These are phyloP conservation scores for Gorsachius goisagi DNA, from an alignment of 2,113 vertebrate species.

Conservation along the genomic window DNA sequence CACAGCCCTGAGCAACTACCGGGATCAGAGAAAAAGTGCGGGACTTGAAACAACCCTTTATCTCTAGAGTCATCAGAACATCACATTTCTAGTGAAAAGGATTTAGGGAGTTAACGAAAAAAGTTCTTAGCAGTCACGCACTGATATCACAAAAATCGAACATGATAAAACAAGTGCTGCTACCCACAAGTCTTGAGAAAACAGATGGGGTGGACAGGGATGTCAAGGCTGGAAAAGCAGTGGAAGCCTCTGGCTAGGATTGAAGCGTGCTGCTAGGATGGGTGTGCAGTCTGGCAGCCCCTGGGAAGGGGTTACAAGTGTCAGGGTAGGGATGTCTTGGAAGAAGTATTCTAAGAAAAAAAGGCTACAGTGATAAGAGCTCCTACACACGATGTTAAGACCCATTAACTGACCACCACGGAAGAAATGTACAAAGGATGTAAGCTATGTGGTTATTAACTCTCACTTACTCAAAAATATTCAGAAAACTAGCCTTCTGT, in stretches of 20 bases:
- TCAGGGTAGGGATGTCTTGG: background rate
- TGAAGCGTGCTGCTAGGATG: background rate
- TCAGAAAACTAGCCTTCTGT: background rate
- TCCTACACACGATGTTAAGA: background rate
- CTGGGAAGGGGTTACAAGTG: background rate
- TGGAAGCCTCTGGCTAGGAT: background rate
- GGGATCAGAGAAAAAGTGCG: constrained; percentile 5
- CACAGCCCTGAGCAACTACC: background rate
- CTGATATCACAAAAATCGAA: background rate
- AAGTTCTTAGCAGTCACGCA: background rate
- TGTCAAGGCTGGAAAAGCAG: constrained; percentile 10
- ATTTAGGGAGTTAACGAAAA: background rate
- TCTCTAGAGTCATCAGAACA: background rate
- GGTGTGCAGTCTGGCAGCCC: background rate
- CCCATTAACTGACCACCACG: background rate
- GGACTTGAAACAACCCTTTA: constrained; percentile 29
- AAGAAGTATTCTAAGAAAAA: background rate
- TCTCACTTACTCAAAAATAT: background rate
- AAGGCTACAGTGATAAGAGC: background rate
- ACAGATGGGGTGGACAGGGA: constrained; percentile 24
- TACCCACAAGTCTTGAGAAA: constrained; percentile 6
- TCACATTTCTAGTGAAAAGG: background rate
- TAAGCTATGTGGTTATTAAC: background rate
- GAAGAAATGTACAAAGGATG: background rate
- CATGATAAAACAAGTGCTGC: constrained; percentile 13